Evolutionary conservation across 2,113 vertebrate genomes (phyloP), one percentile per base, ranked within the genome.

Genomic region (Strigops habroptila): DNA sequence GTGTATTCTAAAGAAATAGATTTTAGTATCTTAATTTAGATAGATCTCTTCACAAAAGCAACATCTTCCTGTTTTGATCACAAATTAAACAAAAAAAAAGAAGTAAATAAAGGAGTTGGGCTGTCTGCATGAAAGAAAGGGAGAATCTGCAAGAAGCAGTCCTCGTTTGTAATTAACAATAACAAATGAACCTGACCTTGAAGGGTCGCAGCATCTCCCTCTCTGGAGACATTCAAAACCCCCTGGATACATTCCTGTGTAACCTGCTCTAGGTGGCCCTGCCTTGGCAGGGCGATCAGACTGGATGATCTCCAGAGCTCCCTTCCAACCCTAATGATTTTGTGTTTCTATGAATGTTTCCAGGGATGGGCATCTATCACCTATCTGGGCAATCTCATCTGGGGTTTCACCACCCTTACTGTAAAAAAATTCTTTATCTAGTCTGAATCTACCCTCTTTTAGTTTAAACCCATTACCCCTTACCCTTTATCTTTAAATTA

Each of bases 1-100:
- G 62, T 8, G 37, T 93, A 64, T 81, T 91, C 86, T 85, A 73
- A 92, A 93, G 39, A 79, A 94, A 94, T 44, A 95, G 85, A 93
- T 69, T 73, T 39, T 53, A 69, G 52, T 21, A 8, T 28, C 49
- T 93, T 86, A 60, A 92, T 65, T 81, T 78, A 94, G 82, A 95
- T 23, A 76, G 69, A 88, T 82, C 37, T 81, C 55, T 86, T 73
- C 77, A 94, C 37, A 90, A 97, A 93, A 89, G 35, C 28, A 59
- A 4, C 23, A 69, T 78, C 59, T 81, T 85, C 24, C 41, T 18
- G 18, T 82, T 91, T 84, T 57, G 53, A 77, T 85, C 69, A 46
- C 17, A 85, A 79, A 79, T n/a, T 86, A 69, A 75, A 62, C 6
- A 51, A 31, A 82, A 60, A 75, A 39, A 39, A 39, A 39, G 39